These are phyloP conservation scores for Drosophila emarginata DNA, from an alignment of 2,888 invertebrate genomes.

Conservation along the genomic window DNA sequence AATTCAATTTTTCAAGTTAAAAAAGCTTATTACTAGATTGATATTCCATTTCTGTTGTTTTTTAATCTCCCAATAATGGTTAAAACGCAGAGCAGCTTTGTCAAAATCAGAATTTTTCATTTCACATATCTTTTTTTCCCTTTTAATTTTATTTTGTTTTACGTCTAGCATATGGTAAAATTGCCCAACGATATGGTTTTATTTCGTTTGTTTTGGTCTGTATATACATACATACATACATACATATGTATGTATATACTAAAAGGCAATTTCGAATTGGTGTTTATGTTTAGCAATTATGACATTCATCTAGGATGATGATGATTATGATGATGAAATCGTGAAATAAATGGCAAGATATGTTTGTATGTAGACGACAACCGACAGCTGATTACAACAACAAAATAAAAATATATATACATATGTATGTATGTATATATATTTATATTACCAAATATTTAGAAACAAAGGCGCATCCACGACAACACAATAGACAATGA, in stretches of 20 bases:
- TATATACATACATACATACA: no score
- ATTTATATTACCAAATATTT: slow-evolving; percentile 31
- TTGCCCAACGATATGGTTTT: slow-evolving; percentile 31
- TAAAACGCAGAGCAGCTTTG: no score
- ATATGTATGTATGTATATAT: slow-evolving; percentile 18
- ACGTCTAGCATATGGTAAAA: slow-evolving; percentile 43
- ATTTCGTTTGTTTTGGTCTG: background rate
- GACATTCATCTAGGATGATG: slow-evolving; percentile 19
- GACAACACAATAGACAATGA: slow-evolving; percentile 57
- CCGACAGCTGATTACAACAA: slow-evolving; percentile 14
- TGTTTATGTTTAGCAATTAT: slow-evolving; percentile 42
- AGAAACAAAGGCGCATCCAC: slow-evolving; percentile 34
- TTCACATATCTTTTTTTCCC: background rate
- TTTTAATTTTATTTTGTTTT: background rate
- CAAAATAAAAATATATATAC: slow-evolving; percentile 17
- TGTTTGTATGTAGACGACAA: slow-evolving; percentile 9
- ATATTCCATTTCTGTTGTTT: no score
- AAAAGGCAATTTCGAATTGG: slow-evolving; percentile 8
- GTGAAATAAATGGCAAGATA: slow-evolving; percentile 33
- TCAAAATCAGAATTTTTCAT: background rate
- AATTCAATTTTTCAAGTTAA: no score
- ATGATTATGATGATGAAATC: slow-evolving; percentile 44
- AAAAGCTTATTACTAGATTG: no score
- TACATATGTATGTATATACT: no score
- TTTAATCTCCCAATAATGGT: no score